phyloP scores from a whole-genome alignment of 1,140 invertebrate species.

The Diorhabda elongata region DNA sequence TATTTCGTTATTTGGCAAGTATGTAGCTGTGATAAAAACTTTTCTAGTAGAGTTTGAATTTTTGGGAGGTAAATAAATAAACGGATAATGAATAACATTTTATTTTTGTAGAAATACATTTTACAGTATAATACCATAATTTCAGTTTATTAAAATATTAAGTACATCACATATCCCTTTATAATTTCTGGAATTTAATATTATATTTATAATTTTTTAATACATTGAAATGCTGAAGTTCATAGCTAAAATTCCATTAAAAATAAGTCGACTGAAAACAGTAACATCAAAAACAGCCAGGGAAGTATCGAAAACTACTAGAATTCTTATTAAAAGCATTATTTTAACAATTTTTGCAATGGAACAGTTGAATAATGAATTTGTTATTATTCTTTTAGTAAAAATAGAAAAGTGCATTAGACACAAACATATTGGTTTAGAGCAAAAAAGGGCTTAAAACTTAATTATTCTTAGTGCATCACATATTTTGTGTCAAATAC shows the following conservation, averaged over 20 bases:
- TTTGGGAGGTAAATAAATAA: not conserved
- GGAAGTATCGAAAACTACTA: not conserved
- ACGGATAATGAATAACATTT: conserved; percentile 1
- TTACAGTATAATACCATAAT: conserved; percentile 32
- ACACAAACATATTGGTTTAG: not conserved
- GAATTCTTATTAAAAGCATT: not conserved
- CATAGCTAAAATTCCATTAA: not conserved
- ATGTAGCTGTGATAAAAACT: no score
- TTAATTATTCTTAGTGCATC: not conserved
- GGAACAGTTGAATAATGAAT: not conserved
- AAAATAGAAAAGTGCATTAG: not conserved
- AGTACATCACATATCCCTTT: conserved; percentile 37
- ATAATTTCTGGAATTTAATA: conserved; percentile 7
- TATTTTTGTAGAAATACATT: conserved; percentile 36
- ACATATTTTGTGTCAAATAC: not conserved
- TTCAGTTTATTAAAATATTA: conserved; percentile 38
- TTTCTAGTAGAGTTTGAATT: no score
- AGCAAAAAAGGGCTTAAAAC: not conserved
- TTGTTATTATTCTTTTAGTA: not conserved
- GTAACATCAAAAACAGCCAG: conserved; percentile 2
- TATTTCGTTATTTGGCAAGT: no score
- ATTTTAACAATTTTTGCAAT: not conserved
- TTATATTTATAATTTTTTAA: not conserved
- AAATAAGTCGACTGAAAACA: not conserved
- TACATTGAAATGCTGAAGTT: not conserved